Conservation (phyloP, 1,140 invertebrate species). For the Drosophila grimshawi region DNA sequence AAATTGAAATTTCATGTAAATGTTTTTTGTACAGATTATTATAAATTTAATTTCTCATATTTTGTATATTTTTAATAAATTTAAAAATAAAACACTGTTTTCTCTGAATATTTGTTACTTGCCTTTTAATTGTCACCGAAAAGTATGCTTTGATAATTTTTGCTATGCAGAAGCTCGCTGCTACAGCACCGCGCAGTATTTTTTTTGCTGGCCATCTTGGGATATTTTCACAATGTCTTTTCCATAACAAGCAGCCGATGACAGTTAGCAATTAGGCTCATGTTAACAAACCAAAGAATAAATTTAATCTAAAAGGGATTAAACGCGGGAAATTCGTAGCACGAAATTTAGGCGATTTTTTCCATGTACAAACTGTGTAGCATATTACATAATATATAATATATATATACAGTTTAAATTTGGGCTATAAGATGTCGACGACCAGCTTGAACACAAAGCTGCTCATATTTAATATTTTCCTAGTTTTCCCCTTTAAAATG, state of each 20-base stretch:
- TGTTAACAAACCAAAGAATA: background rate
- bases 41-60: too few relatives aligned
- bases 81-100: too few relatives aligned
- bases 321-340: background rate
- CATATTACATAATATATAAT: too few relatives aligned
- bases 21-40: too few relatives aligned
- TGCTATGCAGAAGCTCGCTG: background rate
- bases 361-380: too few relatives aligned
- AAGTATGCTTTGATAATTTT: constrained; percentile 23
- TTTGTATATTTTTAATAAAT: too few relatives aligned
- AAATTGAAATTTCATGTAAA: too few relatives aligned
- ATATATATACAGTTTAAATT: too few relatives aligned
- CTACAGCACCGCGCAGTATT: background rate
- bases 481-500: too few relatives aligned
- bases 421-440: too few relatives aligned
- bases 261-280: background rate
- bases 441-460: too few relatives aligned
- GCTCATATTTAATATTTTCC: too few relatives aligned
- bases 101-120: background rate
- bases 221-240: background rate
- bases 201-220: background rate
- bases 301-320: background rate
- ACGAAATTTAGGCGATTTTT: background rate
- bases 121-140: background rate
- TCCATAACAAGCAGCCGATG: constrained; percentile 6